A percentile compares a stretch with the other conserved stretches of the same genome.
These are phyloP conservation scores for Myotis myotis DNA, from an alignment of 2,797 vertebrate species.

Conservation along the genomic window DNA sequence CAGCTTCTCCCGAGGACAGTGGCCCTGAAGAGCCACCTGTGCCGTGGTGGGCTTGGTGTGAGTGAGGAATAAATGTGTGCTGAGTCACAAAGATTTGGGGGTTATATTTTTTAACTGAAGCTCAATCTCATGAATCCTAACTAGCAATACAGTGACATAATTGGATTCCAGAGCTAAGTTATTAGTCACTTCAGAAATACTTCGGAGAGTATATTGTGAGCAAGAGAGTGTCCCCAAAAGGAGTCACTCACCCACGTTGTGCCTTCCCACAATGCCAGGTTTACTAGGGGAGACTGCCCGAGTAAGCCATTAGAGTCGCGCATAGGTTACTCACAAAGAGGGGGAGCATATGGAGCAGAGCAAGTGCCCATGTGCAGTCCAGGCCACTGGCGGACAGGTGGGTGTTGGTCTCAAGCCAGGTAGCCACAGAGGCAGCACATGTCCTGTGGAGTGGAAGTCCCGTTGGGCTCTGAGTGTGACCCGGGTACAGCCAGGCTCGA, in stretches of 20 bases:
- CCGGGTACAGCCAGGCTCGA: not conserved
- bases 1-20: not conserved
- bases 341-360: no score
- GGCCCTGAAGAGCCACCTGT: not conserved
- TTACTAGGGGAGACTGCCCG: not conserved
- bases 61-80: not conserved
- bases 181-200: not conserved
- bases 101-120: not conserved
- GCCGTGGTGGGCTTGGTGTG: not conserved
- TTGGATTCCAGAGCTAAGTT: conserved; percentile 27
- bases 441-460: not conserved
- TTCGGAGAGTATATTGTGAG: not conserved
- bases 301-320: not conserved
- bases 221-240: not conserved
- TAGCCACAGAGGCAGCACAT: not conserved
- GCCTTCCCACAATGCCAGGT: not conserved
- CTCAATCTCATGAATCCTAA: not conserved
- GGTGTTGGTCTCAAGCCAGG: not conserved
- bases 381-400: not conserved
- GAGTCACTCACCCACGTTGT: not conserved
- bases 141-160: not conserved
- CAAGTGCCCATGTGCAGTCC: not conserved
- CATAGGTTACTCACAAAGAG: not conserved
- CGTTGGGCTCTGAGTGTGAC: not conserved
- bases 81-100: not conserved